phyloP scores from a whole-genome alignment of 2,888 invertebrate species.

The Tipula lateralis region DNA sequence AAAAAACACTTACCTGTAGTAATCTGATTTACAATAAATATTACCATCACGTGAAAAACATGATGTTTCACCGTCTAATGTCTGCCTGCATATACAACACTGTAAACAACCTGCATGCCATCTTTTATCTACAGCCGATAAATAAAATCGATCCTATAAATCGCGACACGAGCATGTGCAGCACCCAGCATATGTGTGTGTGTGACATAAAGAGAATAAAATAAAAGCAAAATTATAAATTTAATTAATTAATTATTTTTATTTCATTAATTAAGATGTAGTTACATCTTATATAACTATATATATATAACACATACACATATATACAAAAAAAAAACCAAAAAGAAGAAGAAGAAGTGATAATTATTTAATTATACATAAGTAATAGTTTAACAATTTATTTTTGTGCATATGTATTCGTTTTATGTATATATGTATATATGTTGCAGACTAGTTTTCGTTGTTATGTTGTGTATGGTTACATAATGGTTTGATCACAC shows the following conservation, averaged over 20 bases:
- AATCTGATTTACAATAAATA: slow-evolving; percentile 95
- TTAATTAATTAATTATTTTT: slow-evolving; percentile 4
- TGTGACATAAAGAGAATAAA: slow-evolving; percentile 28
- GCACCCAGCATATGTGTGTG: not conserved
- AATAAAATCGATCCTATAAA: slow-evolving; percentile 76
- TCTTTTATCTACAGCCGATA: slow-evolving; percentile 84
- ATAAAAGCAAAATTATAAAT: not conserved
- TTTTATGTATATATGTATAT: not conserved
- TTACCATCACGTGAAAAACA: slow-evolving; percentile 90
- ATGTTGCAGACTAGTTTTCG: not conserved
- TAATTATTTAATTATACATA: slow-evolving; percentile 24
- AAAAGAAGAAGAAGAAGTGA: not conserved
- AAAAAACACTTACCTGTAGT: slow-evolving; percentile 74
- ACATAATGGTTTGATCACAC: not conserved
- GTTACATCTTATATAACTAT: not conserved
- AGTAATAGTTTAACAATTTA: not conserved
- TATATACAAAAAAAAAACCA: not conserved
- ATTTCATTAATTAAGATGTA: not conserved
- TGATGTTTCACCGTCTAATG: slow-evolving; percentile 83
- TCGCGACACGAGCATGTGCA: no score
- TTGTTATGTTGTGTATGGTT: not conserved
- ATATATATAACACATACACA: no score
- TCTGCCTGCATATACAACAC: slow-evolving; percentile 85
- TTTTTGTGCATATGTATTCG: not conserved
- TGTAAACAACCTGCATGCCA: slow-evolving; percentile 91